Base-by-base conservation (phyloP, 2,113 vertebrate genomes). In the Penelope pileata region DNA sequence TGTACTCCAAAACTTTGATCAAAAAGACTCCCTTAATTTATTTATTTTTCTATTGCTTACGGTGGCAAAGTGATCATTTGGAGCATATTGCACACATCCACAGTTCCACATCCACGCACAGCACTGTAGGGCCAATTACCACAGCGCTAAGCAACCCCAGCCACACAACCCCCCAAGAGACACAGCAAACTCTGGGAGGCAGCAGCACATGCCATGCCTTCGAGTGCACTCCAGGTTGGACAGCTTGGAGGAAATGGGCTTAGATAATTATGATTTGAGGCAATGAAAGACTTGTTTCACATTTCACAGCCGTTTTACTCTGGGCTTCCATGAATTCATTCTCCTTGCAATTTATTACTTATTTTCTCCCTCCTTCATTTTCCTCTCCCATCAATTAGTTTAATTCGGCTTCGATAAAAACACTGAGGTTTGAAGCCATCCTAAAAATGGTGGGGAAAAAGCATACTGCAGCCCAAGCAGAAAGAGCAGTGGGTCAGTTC, bases 341-440 rank as follows among this genome's bases (percentile, higher is more conserved):
- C 79, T 66, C 69, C 70, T 29, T 58, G 30, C 32, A 7, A 67
- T 60, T 47, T n/a, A 60, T 88, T 86, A 67, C 13, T 87, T 87
- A 26, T 85, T 85, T 95, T n/a, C 67, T 63, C 62, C 32, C 32
- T 68, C 66, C 16, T 43, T 60, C 43, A 43, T 42, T 84, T 70
- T 34, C 62, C 45, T 59, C 72, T 50, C n/a, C 48, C 36, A 23
- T 56, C 58, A 59, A 24, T 77, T 43, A 47, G 59, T 30, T 15
- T 5, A 63, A 81, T 27, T 78, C 60, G 72, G 34, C 78, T 67
- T 58, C 59, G 53, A 75, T 14, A 74, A 50, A 74, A 89, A 83
- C 15, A 3, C 0, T 17, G 40, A 51, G 36, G 59, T 53, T 26
- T 58, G 73, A 83, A 86, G 54, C 47, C 32, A 51, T 11, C 51